These are phyloP conservation scores for Amblyjoppa fuscipennis DNA, from an alignment of 2,888 invertebrate genomes.

Conservation along the genomic window DNA sequence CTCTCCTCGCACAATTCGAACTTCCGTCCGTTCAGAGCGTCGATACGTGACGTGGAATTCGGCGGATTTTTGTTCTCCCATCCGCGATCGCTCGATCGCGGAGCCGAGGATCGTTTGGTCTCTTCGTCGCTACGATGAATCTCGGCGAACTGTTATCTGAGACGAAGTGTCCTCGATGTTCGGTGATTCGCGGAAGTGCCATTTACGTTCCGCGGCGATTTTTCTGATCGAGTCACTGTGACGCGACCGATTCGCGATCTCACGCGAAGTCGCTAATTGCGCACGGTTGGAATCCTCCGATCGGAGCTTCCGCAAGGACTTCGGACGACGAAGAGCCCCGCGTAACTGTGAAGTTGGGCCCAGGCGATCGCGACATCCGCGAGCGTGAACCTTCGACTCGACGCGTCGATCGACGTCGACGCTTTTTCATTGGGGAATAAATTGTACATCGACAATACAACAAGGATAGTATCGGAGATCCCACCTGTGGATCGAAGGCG, in stretches of 20 bases:
- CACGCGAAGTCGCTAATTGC: not conserved
- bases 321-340: not conserved
- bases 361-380: not conserved
- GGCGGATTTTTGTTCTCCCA: constrained; percentile 9
- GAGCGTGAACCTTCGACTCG: not conserved
- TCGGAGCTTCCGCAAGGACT: not conserved
- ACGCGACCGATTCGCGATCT: not conserved
- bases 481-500: constrained; percentile 47
- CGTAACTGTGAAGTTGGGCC: not conserved
- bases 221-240: constrained; percentile 6
- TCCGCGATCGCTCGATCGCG: not conserved
- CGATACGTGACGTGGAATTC: constrained; percentile 8
- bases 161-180: constrained; percentile 14
- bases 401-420: constrained; percentile 14
- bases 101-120: not conserved
- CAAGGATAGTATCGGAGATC: not conserved
- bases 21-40: not conserved
- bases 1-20: constrained; percentile 46
- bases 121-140: not conserved
- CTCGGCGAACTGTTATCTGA: not conserved
- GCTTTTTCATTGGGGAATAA: constrained; percentile 9
- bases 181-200: not conserved
- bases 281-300: not conserved
- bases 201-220: not conserved
- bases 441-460: not conserved